Conservation (phyloP, 2,797 vertebrate species). For the Picus viridis region DNA sequence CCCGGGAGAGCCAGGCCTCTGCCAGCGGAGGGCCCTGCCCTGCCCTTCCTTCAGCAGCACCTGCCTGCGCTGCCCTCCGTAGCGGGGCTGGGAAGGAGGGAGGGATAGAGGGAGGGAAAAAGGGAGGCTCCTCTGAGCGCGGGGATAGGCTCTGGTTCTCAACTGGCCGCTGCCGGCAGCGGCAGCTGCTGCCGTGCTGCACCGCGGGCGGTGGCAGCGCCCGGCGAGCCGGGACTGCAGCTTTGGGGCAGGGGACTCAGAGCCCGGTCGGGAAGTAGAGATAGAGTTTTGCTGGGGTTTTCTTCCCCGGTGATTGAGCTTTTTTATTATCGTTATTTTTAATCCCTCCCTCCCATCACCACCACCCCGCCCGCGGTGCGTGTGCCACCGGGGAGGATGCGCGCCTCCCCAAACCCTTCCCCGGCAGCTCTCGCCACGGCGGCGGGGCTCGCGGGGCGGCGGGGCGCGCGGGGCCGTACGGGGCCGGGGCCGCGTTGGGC, state of each 20-base stretch:
- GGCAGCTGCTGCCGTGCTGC: conserved; percentile 27
- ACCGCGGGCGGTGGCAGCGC: conserved; percentile 30
- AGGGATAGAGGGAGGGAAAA: not conserved
- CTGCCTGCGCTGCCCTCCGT: not conserved
- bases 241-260: not conserved
- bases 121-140: conserved; percentile 8
- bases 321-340: not conserved
- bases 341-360: not conserved
- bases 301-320: not conserved
- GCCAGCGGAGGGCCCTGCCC: not conserved
- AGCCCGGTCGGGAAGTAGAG: not conserved
- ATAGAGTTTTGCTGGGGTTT: not conserved
- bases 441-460: not conserved
- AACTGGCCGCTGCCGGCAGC: conserved; percentile 65
- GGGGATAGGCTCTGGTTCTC: conserved; percentile 59
- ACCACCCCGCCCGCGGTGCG: not conserved
- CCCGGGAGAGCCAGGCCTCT: not conserved
- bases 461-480: not conserved
- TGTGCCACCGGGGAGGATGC: conserved; percentile 47
- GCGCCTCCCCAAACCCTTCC: conserved; percentile 29
- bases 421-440: conserved; percentile 18
- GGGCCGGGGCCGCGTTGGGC: conserved; percentile 64
- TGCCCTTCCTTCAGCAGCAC: not conserved
- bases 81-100: not conserved
- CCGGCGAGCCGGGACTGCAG: not conserved